A percentile compares a stretch with the other conserved stretches of the same genome.
phyloP scores from a whole-genome alignment of 1,140 invertebrate species.

The Tachypleus tridentatus region DNA sequence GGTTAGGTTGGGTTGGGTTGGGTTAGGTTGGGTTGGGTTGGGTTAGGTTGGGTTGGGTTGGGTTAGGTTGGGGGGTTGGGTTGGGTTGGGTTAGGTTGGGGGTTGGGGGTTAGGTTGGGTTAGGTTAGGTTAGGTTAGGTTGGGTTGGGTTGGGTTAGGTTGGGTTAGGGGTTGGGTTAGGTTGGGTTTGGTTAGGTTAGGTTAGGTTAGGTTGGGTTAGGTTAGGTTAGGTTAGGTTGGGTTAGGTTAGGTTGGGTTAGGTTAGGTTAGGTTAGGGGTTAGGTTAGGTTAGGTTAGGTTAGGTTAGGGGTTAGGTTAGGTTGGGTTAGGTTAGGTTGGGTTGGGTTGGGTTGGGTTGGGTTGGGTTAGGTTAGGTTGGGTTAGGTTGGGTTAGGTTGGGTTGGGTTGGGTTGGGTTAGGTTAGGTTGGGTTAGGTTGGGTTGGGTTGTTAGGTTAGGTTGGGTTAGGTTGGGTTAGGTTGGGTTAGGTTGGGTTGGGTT shows the following conservation, averaged over 20 bases:
- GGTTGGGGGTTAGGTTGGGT: slow-evolving; percentile 29
- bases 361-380: slow-evolving; percentile 27
- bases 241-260: slow-evolving; percentile 22
- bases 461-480: slow-evolving; percentile 24
- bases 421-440: slow-evolving; percentile 15
- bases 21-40: too few species aligned
- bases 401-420: slow-evolving; percentile 25
- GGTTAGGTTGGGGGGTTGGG: slow-evolving; percentile 24
- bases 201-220: slow-evolving; percentile 24
- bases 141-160: slow-evolving; percentile 26
- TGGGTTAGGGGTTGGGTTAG: slow-evolving; percentile 23
- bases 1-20: too few species aligned
- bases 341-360: slow-evolving; percentile 21
- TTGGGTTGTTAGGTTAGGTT: slow-evolving; percentile 21
- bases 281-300: slow-evolving; percentile 24
- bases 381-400: slow-evolving; percentile 24
- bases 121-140: slow-evolving; percentile 27
- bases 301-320: slow-evolving; percentile 23
- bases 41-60: too few species aligned
- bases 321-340: slow-evolving; percentile 22
- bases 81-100: slow-evolving; percentile 25
- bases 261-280: slow-evolving; percentile 22
- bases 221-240: slow-evolving; percentile 16
- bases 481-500: slow-evolving; percentile 27
- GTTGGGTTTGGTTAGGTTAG: slow-evolving; percentile 20